Conservation (phyloP, 2,888 invertebrate genomes). For the Coelopa pilipes region DNA sequence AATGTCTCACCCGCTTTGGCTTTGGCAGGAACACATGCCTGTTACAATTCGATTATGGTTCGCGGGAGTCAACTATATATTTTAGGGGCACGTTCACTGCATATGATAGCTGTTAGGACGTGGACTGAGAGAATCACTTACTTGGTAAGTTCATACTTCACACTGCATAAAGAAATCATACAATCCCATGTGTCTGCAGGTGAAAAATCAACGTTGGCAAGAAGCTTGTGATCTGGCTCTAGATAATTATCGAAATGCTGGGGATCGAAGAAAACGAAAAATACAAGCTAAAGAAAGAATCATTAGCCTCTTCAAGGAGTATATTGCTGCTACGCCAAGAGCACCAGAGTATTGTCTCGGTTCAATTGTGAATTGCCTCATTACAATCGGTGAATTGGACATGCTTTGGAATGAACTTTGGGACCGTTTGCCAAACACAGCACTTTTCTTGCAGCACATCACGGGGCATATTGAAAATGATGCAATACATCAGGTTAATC, state of each 20-base stretch:
- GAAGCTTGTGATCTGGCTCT: constrained; percentile 71
- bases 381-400: constrained; percentile 67
- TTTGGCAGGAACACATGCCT: constrained; percentile 72
- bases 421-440: constrained; percentile 70
- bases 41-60: constrained; percentile 78
- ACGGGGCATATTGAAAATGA: constrained; percentile 78
- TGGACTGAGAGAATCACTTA: constrained; percentile 77
- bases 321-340: constrained; percentile 64
- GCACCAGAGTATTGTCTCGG: constrained; percentile 66
- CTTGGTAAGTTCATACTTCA: constrained; percentile 64
- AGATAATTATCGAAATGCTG: constrained; percentile 65
- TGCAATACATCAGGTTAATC: constrained; percentile 73
- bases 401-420: constrained; percentile 74
- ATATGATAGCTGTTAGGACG: constrained; percentile 72
- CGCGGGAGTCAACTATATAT: constrained; percentile 76
- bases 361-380: constrained; percentile 63
- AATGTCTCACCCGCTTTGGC: constrained; percentile 80
- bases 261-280: constrained; percentile 64
- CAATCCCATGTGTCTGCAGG: constrained; percentile 44
- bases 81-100: constrained; percentile 74
- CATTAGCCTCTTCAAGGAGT: constrained; percentile 67
- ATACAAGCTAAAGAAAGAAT: constrained; percentile 66
- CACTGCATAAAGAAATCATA: not conserved
- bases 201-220: constrained; percentile 70
- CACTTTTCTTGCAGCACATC: constrained; percentile 75